Base-by-base conservation (phyloP, 2,113 vertebrate species). In the Entelurus aequoreus region DNA sequence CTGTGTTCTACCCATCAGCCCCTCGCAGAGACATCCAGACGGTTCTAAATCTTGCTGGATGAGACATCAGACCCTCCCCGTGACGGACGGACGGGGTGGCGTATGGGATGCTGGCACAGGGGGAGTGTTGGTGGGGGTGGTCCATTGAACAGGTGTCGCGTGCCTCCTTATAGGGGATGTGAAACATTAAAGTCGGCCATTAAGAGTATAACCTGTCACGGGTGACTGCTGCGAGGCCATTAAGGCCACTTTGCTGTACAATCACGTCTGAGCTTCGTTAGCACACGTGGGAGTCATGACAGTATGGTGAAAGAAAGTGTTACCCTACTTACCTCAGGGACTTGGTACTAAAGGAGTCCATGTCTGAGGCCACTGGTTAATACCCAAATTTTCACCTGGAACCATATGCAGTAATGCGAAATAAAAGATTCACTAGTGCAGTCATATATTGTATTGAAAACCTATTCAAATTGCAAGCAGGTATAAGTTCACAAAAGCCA, bases 181-280 rank as follows among this genome's bases (percentile, higher is more conserved):
- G 68, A 44, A 55, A 70, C 62, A 87, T 91, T 88, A 88, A 85
- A 87, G 75, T 63, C 76, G 68, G 65, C 74, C 85, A 86, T 89
- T 84, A 90, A 78, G 81, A 82, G 81, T 88, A 86, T 83, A 90
- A 89, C 86, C 78, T 84, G 85, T 88, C 87, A 88, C 60, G 87
- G 88, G 80, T 89, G 88, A 90, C 80, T 88, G 87, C 82, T 73
- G 78, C 63, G 74, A 76, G 81, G 62, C 77, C 77, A 87, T 90
- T 88, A 89, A 71, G 76, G 65, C 71, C 83, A 84, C 75, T 88
- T 87, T 86, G 86, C 84, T 78, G 81, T 88, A 87, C 78, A 76
- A 83, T 88, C 82, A 80, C 71, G 67, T 88, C 74, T 68, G 57
- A 66, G 68, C 69, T 78, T 88, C 58, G 71, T 87, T 89, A 84